Conservation (phyloP, 2,113 vertebrate species). For the Penelope pileata region DNA sequence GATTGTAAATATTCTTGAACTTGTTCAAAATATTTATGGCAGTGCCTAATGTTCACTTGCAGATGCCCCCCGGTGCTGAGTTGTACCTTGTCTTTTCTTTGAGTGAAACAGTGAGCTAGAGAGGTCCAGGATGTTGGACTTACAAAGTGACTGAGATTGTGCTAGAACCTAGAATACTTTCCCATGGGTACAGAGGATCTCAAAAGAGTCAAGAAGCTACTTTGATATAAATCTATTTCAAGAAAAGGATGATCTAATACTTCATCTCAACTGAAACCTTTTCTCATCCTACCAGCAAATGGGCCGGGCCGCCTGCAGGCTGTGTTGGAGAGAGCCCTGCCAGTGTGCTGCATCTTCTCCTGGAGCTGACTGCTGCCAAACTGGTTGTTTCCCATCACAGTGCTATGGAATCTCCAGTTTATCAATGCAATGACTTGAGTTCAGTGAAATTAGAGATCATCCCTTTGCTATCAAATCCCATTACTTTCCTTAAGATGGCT, state of each 20-base stretch:
- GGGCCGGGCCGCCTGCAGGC: neutral
- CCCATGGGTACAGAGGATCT: neutral
- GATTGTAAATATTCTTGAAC: neutral
- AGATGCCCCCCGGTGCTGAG: neutral
- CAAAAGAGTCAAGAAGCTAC: neutral
- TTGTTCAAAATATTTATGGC: neutral
- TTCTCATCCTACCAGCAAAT: neutral
- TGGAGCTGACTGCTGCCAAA: neutral
- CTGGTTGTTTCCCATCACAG: neutral
- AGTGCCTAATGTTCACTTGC: neutral
- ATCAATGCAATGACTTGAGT: neutral
- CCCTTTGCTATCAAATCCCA: slow-evolving; percentile 54
- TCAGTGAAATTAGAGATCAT: slow-evolving; percentile 54
- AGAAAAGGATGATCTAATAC: neutral
- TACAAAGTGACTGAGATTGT: neutral
- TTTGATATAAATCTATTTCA: neutral
- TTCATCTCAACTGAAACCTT: neutral
- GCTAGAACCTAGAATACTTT: neutral
- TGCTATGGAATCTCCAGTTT: neutral
- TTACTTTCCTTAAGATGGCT: slow-evolving; percentile 60
- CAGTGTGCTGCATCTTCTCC: neutral
- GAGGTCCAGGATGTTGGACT: neutral
- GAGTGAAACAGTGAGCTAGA: neutral
- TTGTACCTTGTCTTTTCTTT: neutral
- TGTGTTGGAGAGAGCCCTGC: neutral